Evolutionary conservation across 2,113 vertebrate species (phyloP).

Genomic region (Mixornis gularis): DNA sequence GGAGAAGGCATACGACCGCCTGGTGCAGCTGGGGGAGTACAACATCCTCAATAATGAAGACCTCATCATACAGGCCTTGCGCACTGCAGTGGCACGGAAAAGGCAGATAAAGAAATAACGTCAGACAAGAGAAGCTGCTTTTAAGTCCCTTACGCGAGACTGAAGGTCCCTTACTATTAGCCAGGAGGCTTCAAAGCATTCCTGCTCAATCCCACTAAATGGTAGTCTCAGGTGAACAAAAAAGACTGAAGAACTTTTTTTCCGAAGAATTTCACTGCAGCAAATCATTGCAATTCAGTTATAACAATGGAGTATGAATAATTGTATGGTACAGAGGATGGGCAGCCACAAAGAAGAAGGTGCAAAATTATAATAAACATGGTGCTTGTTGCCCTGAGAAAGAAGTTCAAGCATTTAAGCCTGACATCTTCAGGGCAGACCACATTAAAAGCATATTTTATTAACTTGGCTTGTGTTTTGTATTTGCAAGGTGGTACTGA

Average conservation of each 20-base stretch:
- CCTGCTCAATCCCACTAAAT: neutral
- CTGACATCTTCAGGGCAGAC: neutral
- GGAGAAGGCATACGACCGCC: constrained; percentile 40
- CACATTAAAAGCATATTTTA: constrained; percentile 36
- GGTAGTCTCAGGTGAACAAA: neutral
- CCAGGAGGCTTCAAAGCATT: neutral
- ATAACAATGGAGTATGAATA: neutral
- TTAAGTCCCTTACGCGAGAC: neutral
- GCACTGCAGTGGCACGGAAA: constrained; percentile 51
- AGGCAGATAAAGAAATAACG: constrained; percentile 27
- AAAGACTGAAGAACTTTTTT: neutral
- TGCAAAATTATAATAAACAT: neutral
- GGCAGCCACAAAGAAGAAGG: neutral
- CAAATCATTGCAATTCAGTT: neutral
- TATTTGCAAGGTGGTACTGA: neutral
- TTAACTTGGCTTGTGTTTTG: neutral
- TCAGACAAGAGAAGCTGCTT: neutral
- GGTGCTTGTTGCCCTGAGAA: neutral
- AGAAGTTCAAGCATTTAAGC: neutral
- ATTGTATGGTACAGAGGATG: neutral
- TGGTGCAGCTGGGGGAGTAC: constrained; percentile 71
- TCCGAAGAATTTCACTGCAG: constrained; percentile 18
- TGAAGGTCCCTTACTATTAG: neutral
- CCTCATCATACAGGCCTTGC: constrained; percentile 51
- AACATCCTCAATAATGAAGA: constrained; percentile 70